Evolutionary conservation across 2,113 vertebrate genomes (phyloP).

Genomic region (Copsychus sechellarum): DNA sequence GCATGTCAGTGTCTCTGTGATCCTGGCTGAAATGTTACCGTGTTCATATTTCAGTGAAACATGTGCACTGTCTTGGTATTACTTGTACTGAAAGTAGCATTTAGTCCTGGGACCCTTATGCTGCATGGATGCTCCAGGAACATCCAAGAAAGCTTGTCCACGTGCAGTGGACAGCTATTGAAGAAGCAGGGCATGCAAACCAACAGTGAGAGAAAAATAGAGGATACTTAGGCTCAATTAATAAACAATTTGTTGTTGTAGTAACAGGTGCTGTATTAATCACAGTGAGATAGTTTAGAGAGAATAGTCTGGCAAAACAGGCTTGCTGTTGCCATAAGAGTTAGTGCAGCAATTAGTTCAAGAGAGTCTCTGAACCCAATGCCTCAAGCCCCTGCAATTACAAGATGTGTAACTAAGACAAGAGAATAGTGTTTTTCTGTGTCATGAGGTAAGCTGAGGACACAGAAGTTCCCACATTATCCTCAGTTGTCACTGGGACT

Average conservation of each 20-base stretch:
- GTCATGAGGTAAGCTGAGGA: background rate
- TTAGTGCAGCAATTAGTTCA: background rate
- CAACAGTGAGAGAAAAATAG: background rate
- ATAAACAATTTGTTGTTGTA: background rate
- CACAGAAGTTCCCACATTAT: background rate
- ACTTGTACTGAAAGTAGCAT: background rate
- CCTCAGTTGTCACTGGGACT: background rate
- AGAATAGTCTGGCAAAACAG: background rate
- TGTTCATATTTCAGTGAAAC: background rate
- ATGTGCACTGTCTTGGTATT: accelerated
- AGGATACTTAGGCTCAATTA: background rate
- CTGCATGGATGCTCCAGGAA: background rate
- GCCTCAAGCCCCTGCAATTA: background rate
- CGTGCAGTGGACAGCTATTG: accelerated
- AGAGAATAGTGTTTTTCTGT: background rate
- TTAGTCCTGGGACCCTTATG: background rate
- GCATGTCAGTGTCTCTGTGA: accelerated
- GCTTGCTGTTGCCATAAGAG: background rate
- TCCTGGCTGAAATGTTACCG: background rate
- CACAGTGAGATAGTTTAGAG: background rate
- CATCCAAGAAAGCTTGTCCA: background rate
- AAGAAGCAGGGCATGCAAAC: background rate
- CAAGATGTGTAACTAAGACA: background rate
- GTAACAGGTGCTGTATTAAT: background rate
- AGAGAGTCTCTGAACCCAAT: background rate